Percentiles rank a stretch among this genome's conserved stretches.
phyloP scores from a whole-genome alignment of 2,113 vertebrate species.

The Engystomops pustulosus region DNA sequence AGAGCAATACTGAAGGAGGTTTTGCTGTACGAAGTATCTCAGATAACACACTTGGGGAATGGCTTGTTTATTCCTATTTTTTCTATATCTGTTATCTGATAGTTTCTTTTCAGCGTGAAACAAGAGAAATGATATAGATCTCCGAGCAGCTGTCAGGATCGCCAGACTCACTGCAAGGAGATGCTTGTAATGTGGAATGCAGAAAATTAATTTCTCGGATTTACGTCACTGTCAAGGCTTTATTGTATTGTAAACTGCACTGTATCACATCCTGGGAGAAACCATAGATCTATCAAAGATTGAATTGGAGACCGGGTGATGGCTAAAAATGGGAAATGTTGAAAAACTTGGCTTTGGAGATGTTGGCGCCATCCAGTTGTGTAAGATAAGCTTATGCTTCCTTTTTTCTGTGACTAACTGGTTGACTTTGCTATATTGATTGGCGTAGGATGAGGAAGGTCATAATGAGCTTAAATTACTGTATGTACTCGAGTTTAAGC shows the following conservation, averaged over 20 bases:
- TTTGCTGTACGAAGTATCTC: not conserved
- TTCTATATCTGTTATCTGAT: conserved; percentile 27
- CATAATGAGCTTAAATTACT: too few species aligned
- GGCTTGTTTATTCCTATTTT: conserved; percentile 14
- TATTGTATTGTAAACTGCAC: not conserved
- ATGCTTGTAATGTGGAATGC: not conserved
- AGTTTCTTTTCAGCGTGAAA: not conserved
- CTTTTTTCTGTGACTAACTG: too few species aligned
- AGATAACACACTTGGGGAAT: not conserved
- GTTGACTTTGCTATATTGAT: too few species aligned
- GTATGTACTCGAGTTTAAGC: too few species aligned
- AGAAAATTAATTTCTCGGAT: conserved; percentile 30
- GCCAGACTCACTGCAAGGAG: not conserved
- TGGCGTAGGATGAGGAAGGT: too few species aligned
- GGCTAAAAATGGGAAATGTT: not conserved
- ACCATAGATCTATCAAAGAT: not conserved
- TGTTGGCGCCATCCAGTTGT: too few species aligned
- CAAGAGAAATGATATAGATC: conserved; percentile 33
- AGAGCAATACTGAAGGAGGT: too few species aligned
- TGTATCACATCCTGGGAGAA: not conserved
- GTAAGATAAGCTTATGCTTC: too few species aligned
- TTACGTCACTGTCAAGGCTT: conserved; percentile 20
- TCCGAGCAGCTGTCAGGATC: conserved; percentile 22
- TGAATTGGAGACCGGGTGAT: not conserved
- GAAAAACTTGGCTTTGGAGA: not conserved